Percentiles rank a stretch among this genome's conserved stretches.
Evolutionary conservation across 2,888 invertebrate species (phyloP).

Genomic region (Synanthedon myopaeformis): DNA sequence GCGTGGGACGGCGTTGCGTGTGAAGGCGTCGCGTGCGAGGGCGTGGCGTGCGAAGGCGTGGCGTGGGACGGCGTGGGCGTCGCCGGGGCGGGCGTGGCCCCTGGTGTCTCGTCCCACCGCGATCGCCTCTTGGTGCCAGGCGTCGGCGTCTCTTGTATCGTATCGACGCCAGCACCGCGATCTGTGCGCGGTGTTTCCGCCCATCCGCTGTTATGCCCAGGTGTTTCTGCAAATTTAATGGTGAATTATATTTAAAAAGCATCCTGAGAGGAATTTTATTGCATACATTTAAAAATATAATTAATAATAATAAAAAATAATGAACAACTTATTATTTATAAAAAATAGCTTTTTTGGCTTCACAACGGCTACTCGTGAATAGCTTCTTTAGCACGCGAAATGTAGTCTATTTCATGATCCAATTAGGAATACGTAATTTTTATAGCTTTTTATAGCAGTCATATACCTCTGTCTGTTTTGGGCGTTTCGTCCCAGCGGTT

Average conservation of each 20-base stretch:
- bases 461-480: slow-evolving; percentile 87
- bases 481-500: slow-evolving; percentile 99
- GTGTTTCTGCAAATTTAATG: slow-evolving; percentile 77
- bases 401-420: no score
- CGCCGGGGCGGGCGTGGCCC: slow-evolving; percentile 78
- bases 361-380: no score
- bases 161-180: slow-evolving; percentile 80
- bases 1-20: slow-evolving; percentile 75
- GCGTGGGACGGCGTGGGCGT: slow-evolving; percentile 79
- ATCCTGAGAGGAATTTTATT: no score
- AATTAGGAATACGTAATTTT: no score
- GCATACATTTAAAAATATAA: no score
- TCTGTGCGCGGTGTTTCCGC: slow-evolving; percentile 98
- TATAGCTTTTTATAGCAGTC: not conserved
- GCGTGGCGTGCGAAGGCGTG: slow-evolving; percentile 80
- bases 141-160: slow-evolving; percentile 92
- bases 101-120: slow-evolving; percentile 99
- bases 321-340: no score
- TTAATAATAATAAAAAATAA: no score
- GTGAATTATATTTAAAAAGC: no score
- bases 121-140: slow-evolving; percentile 96
- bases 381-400: no score
- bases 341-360: no score
- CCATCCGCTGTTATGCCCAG: slow-evolving; percentile 97
- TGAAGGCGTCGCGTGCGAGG: slow-evolving; percentile 79